phyloP scores from a whole-genome alignment of 1,140 invertebrate species.

The Andrena cerasifolii region DNA sequence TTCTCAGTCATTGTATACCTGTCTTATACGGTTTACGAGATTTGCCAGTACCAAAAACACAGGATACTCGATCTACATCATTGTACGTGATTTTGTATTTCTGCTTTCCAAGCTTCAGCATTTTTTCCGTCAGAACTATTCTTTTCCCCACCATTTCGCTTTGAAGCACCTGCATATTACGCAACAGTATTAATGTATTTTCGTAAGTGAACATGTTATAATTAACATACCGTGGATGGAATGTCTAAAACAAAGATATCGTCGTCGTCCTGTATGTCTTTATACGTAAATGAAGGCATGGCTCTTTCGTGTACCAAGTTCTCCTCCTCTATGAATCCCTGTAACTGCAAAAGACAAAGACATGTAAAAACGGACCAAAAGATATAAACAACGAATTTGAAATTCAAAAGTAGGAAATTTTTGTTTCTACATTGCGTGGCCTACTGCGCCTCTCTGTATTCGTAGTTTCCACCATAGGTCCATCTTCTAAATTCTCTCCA shows the following conservation, averaged over 20 bases:
- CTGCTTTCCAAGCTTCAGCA: slow-evolving; percentile 18
- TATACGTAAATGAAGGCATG: slow-evolving; percentile 11
- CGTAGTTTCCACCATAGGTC: neutral
- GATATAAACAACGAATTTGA: neutral
- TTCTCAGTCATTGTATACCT: neutral
- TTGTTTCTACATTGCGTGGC: slow-evolving; percentile 29
- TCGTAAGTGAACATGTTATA: neutral
- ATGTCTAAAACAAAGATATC: slow-evolving; percentile 25
- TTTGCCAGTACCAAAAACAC: neutral
- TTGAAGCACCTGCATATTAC: neutral
- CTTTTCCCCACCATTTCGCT: neutral
- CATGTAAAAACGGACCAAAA: neutral
- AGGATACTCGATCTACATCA: neutral
- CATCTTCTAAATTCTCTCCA: neutral
- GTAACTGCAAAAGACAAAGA: slow-evolving; percentile 5
- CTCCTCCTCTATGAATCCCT: slow-evolving; percentile 18
- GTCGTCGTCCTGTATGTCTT: slow-evolving; percentile 17
- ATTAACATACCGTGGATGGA: slow-evolving; percentile 17
- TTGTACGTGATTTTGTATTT: slow-evolving; percentile 16
- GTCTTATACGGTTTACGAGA: neutral
- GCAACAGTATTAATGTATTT: neutral
- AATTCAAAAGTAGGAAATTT: neutral
- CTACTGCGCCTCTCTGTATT: neutral
- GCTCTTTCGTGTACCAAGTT: neutral
- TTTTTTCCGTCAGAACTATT: slow-evolving; percentile 15